phyloP scores from a whole-genome alignment of 2,888 invertebrate species.

The Rotaria macrura region DNA sequence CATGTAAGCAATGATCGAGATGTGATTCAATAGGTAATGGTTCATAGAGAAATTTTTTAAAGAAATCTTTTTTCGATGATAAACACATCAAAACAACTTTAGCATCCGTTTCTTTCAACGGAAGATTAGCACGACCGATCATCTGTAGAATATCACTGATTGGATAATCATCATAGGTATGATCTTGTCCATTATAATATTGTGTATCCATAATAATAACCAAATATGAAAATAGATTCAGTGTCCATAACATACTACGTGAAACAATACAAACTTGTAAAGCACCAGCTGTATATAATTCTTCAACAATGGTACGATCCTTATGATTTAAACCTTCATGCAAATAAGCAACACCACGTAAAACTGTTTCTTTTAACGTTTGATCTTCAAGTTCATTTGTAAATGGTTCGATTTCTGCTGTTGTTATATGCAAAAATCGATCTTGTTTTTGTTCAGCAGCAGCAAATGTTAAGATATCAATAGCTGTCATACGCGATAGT shows the following conservation, averaged over 20 bases:
- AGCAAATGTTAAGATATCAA: conserved; percentile 83
- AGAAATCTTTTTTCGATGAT: conserved; percentile 92
- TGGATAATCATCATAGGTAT: conserved; percentile 88
- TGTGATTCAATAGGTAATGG: conserved; percentile 94
- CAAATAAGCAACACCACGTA: conserved; percentile 88
- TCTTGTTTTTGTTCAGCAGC: conserved; percentile 64
- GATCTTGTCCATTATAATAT: conserved; percentile 67
- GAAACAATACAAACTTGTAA: conserved; percentile 79
- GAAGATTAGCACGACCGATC: conserved; percentile 88
- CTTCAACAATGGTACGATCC: conserved; percentile 80
- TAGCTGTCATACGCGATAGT: conserved; percentile 82
- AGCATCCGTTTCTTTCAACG: conserved; percentile 77
- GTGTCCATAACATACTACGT: conserved; percentile 79
- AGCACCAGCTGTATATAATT: conserved; percentile 81
- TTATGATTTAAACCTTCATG: conserved; percentile 79
- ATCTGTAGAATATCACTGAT: conserved; percentile 92
- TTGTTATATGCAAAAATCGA: neutral
- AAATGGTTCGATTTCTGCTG: neutral
- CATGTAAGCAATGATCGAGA: conserved; percentile 89
- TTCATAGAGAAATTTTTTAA: conserved; percentile 91
- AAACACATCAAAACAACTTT: conserved; percentile 91
- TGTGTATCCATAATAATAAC: conserved; percentile 94
- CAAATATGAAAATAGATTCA: conserved; percentile 76
- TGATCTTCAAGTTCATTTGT: neutral
- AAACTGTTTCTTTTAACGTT: conserved; percentile 76